Base-by-base conservation (phyloP, 2,797 vertebrate species). In the Alosa sapidissima region DNA sequence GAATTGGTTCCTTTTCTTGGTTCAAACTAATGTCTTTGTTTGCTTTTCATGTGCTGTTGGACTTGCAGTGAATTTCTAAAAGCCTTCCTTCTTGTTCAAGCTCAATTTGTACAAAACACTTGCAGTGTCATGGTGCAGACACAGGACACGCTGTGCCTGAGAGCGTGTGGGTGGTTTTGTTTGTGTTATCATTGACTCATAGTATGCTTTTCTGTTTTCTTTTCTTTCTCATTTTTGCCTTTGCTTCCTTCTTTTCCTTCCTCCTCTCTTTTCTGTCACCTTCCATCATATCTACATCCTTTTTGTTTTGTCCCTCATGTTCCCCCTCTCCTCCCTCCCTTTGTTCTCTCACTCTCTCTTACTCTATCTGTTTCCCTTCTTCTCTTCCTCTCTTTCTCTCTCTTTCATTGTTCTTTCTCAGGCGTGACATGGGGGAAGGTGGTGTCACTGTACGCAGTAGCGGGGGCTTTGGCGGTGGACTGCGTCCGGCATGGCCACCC, bases 391-490 rank as follows among this genome's bases (percentile, higher is more conserved):
- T 24, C 68, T 75, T 7, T 75, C 13, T 41, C n/a, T 45, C 62
- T 28, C 6, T 81, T 14, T 86, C 54, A 68, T 82, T 72, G 81
- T 86, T 88, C 47, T 78, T 78, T 33, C 54, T 0, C 52, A 99
- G 98, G 98, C 85, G 96, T 99, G 86, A 99, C 98, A 0, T 99
- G 98, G 98, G 98, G 98, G 84, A 99, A 99, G 93, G 97, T 99
- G 89, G 97, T 98, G 58, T 98, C 98, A 28, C 91, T 99, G n/a
- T 99, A 98, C 0, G 96, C 97, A 0, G 98, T 99, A 91, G 98
- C 98, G 0, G 98, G 97, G 0, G 97, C 97, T 21, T 91, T 99
- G 90, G 97, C 98, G 0, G 96, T 98, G 90, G 98, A 99, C 94
- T 99, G 98, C 0, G 97, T 99, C 51, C 95, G 96, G 54, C 97